Evolutionary conservation across 2,113 vertebrate species (phyloP).

Genomic region (Chionodraco myersi): DNA sequence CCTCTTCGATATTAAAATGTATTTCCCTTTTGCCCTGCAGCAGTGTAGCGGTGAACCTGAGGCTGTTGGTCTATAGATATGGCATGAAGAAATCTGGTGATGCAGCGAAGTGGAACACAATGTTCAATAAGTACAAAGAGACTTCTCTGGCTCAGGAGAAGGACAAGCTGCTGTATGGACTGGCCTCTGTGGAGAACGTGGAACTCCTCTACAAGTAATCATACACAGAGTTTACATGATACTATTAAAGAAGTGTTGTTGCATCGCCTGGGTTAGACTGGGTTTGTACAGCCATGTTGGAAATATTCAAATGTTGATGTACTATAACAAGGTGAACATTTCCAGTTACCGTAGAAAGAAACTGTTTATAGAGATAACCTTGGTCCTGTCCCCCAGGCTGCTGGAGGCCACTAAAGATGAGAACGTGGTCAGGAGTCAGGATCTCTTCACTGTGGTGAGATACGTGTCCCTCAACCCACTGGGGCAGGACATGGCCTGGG

Average conservation of each 20-base stretch:
- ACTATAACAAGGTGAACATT: too few relatives aligned
- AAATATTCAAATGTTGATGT: background rate
- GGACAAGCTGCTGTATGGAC: constrained; percentile 94
- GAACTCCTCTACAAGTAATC: constrained; percentile 87
- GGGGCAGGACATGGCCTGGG: constrained; percentile 95
- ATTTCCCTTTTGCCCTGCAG: constrained; percentile 41
- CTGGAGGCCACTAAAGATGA: constrained; percentile 87
- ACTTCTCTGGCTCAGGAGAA: constrained; percentile 94
- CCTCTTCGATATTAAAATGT: constrained; percentile 15
- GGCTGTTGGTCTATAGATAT: constrained; percentile 92
- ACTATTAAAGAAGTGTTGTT: background rate
- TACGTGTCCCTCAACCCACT: constrained; percentile 91
- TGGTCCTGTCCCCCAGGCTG: constrained; percentile 81
- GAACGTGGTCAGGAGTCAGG: constrained; percentile 90
- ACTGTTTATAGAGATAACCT: background rate
- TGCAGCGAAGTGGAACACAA: constrained; percentile 85
- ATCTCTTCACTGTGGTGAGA: constrained; percentile 91
- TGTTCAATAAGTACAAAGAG: constrained; percentile 86
- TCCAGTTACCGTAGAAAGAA: too few relatives aligned
- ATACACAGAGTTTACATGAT: background rate
- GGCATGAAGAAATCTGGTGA: constrained; percentile 91
- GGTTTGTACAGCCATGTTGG: background rate
- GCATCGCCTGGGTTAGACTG: background rate
- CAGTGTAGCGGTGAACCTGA: constrained; percentile 88
- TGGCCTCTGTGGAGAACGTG: constrained; percentile 89